Evolutionary conservation across 2,888 invertebrate species (phyloP), one percentile per base, ranked within the genome.

Genomic region (Fabriciana adippe): DNA sequence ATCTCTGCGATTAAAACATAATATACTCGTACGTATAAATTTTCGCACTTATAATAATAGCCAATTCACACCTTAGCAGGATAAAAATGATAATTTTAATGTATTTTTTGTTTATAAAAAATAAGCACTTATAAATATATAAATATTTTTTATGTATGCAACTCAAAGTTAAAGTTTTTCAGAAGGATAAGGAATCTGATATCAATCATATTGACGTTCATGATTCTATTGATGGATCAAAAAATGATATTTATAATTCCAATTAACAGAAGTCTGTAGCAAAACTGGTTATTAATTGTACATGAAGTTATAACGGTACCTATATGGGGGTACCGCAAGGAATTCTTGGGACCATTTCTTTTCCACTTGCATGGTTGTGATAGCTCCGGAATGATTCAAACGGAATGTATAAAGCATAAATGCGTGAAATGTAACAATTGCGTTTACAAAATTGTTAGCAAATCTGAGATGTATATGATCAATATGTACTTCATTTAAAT

Each of bases 281-380:
- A 55, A 60, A 66, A 61, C 66, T 5, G 14, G 55, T 66, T 66
- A 55, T 66, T 66, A 66, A 50, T 55, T 50, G 55, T 66, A 61
- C 60, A 67, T 72, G 66, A 67, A 65, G 41, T 55, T 63, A 51
- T 69, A 72, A 72, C 67, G 65, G 70, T 62, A 67, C 45, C 54
- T 53, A 48, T 53, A 54, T 55, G 62, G 74, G 26, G 81, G 80
- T 82, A 81, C 84, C 81, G 79, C 86, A 86, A 86, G 86, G 85
- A 74, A 84, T 80, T 74, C 79, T 71, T 81, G 80, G 85, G 85
- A 78, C 81, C 81, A 75, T 76, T 82, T 81, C 79, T 85, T 71
- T 78, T 78, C 74, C 64, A 69, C 67, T 53, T 71, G 65, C 70
- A 73, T 65, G 76, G 74, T 69, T 74, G 68, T 51, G 77, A 79